Evolutionary conservation across 2,113 vertebrate genomes (phyloP).

Genomic region (Centropus unirufus): DNA sequence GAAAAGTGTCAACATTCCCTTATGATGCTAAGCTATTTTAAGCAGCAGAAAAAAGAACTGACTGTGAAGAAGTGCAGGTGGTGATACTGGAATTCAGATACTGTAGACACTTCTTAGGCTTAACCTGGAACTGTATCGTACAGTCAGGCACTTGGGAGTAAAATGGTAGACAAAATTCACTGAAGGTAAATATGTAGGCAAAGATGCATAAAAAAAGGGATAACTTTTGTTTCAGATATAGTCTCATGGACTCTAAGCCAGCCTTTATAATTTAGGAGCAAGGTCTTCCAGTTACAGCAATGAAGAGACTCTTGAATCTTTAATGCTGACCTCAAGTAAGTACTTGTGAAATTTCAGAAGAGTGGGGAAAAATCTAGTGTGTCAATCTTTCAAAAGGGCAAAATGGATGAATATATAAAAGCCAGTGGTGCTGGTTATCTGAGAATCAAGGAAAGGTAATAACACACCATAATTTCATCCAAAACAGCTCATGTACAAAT

Average conservation of each 20-base stretch:
- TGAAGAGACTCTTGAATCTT: constrained; percentile 6
- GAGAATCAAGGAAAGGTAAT: neutral
- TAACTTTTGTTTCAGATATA: neutral
- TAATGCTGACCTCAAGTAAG: constrained; percentile 35
- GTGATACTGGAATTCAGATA: neutral
- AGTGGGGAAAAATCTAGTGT: neutral
- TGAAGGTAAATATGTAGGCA: neutral
- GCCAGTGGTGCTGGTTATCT: neutral
- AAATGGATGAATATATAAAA: constrained; percentile 23
- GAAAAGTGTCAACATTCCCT: constrained; percentile 23
- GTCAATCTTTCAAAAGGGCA: neutral
- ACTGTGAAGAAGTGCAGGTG: neutral
- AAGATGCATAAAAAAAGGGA: neutral
- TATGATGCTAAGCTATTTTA: constrained; percentile 23
- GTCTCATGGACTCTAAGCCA: neutral
- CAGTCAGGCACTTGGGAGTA: neutral
- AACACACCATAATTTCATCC: neutral
- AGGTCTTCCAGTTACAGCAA: neutral
- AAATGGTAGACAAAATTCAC: neutral
- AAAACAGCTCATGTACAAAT: neutral
- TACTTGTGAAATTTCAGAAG: constrained; percentile 7
- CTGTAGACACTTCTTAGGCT: neutral
- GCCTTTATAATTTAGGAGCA: neutral
- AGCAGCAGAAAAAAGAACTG: neutral
- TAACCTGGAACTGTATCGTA: neutral